These are phyloP conservation scores for Galeopterus variegatus DNA, from an alignment of 2,113 vertebrate genomes.

Conservation along the genomic window DNA sequence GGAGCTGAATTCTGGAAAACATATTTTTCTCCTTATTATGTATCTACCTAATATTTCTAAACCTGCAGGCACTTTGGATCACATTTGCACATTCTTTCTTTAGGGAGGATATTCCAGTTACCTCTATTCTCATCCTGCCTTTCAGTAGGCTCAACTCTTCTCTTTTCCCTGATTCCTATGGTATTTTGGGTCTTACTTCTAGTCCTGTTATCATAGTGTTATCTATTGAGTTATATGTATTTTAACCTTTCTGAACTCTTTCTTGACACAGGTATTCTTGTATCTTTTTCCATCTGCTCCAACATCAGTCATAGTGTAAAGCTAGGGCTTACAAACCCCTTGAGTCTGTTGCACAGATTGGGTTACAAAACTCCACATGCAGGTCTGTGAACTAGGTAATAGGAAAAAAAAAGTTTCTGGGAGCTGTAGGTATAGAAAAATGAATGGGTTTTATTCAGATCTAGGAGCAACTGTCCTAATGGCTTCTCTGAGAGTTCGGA, in stretches of 20 bases:
- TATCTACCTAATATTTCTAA: background rate
- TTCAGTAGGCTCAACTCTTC: background rate
- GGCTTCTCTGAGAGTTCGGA: no score
- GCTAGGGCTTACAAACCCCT: no score
- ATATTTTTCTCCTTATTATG: background rate
- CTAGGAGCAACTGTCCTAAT: no score
- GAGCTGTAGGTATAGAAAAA: no score
- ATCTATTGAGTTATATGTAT: rapidly evolving
- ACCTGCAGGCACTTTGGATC: rapidly evolving
- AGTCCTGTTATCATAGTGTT: background rate
- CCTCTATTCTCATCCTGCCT: rapidly evolving
- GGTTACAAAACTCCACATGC: no score
- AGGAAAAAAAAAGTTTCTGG: no score
- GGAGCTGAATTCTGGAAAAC: background rate
- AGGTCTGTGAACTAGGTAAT: no score
- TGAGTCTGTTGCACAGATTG: no score
- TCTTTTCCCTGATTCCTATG: rapidly evolving
- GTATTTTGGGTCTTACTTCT: background rate
- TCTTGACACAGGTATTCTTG: background rate
- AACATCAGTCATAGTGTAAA: background rate
- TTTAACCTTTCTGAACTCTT: background rate
- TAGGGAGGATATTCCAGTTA: no score
- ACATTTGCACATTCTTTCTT: background rate
- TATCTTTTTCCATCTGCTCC: background rate
- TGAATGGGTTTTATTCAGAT: no score